Conservation (phyloP, 2,888 invertebrate species). For the Rhabditophanes sp. region DNA sequence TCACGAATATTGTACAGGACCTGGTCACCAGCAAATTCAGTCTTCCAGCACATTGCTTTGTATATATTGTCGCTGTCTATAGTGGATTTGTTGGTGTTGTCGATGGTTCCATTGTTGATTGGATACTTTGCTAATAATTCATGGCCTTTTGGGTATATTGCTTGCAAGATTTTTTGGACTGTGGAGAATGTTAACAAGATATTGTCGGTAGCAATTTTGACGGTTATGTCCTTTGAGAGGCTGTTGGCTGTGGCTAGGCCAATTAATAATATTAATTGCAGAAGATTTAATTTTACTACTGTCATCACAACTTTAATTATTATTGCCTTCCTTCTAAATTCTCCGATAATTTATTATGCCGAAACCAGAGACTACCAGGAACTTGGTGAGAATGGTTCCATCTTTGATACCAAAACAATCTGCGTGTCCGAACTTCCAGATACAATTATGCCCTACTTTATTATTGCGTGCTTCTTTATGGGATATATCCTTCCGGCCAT, state of each 20-base stretch:
- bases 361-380: constrained; percentile 9
- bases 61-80: constrained; percentile 16
- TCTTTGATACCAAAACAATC: constrained; percentile 7
- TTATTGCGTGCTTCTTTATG: constrained; percentile 22
- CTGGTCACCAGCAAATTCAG: constrained; percentile 19
- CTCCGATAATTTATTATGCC: constrained; percentile 25
- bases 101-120: constrained; percentile 15
- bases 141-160: constrained; percentile 9
- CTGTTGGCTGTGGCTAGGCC: constrained; percentile 21
- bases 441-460: constrained; percentile 12
- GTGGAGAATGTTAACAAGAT: constrained; percentile 30
- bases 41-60: constrained; percentile 22
- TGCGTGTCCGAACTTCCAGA: constrained; percentile 16
- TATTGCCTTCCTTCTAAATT: constrained; percentile 1
- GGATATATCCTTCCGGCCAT: constrained; percentile 18
- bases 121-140: constrained; percentile 11
- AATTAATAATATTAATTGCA: constrained; percentile 5
- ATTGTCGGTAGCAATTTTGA: constrained; percentile 27
- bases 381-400: too few relatives aligned
- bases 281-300: not conserved
- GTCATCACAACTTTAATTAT: constrained; percentile 5
- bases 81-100: constrained; percentile 18
- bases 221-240: constrained; percentile 28
- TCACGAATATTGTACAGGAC: constrained; percentile 17
- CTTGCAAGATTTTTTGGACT: constrained; percentile 22